Evolutionary conservation across 2,797 vertebrate genomes (phyloP).

Genomic region (Muscicapa striata): DNA sequence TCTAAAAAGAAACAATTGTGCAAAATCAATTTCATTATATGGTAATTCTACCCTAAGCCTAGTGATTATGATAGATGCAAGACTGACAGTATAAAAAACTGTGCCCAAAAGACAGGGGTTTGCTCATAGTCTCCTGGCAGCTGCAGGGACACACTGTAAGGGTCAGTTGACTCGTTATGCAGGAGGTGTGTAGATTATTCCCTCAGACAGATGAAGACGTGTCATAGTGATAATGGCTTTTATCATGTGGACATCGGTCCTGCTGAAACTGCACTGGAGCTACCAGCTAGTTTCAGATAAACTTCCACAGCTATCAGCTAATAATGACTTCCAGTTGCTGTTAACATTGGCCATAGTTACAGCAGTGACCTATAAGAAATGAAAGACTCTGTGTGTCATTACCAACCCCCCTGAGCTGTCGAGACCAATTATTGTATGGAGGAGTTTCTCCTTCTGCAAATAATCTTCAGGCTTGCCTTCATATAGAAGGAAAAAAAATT

Average conservation of each 20-base stretch:
- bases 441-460: slow-evolving; percentile 32
- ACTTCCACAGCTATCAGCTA: neutral
- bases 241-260: slow-evolving; percentile 10
- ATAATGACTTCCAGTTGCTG: slow-evolving; percentile 46
- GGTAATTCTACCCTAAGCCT: neutral
- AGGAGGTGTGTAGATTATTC: neutral
- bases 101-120: neutral
- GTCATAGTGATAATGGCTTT: slow-evolving; percentile 9
- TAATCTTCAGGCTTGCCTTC: neutral
- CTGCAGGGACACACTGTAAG: neutral
- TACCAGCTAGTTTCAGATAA: slow-evolving; percentile 35
- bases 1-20: slow-evolving; percentile 19
- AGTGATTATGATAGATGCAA: neutral
- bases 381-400: slow-evolving; percentile 34
- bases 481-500: neutral
- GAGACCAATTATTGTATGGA: neutral
- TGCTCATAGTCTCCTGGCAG: neutral
- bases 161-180: neutral
- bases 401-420: slow-evolving; percentile 4
- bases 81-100: neutral
- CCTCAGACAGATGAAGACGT: neutral
- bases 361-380: slow-evolving; percentile 37
- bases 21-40: neutral
- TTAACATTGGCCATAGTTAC: slow-evolving; percentile 24
- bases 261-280: neutral